Percentiles rank a stretch among this genome's conserved stretches.
phyloP scores from a whole-genome alignment of 2,888 invertebrate species.

The Oligia strigilis region DNA sequence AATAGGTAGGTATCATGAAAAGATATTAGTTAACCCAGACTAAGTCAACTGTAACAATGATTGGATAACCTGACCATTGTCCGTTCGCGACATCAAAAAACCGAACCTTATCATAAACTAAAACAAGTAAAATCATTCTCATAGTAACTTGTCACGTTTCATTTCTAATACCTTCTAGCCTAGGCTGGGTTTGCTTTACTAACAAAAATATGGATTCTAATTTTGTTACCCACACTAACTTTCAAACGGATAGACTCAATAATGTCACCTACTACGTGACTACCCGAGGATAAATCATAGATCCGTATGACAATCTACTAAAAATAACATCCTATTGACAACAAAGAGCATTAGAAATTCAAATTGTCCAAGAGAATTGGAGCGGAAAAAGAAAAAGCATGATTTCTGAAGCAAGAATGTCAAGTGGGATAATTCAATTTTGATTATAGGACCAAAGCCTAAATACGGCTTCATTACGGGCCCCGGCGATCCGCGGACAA shows the following conservation, averaged over 20 bases:
- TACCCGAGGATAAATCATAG: constrained; percentile 56
- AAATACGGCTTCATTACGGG: constrained; percentile 88
- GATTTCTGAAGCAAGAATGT: constrained; percentile 86
- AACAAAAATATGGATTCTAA: neutral
- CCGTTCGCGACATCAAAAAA: neutral
- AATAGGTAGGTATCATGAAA: constrained; percentile 43
- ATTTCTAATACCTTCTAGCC: neutral
- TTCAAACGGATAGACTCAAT: constrained; percentile 30
- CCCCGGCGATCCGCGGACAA: constrained; percentile 88
- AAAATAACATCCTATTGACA: constrained; percentile 59
- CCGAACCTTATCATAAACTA: neutral
- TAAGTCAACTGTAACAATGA: constrained; percentile 36
- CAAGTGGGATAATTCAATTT: constrained; percentile 90
- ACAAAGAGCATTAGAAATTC: constrained; percentile 82
- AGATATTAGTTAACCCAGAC: constrained; percentile 40
- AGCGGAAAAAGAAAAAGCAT: constrained; percentile 89
- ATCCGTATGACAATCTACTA: constrained; percentile 46
- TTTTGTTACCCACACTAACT: neutral
- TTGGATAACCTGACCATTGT: constrained; percentile 33
- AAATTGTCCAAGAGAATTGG: constrained; percentile 86
- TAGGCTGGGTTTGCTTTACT: neutral
- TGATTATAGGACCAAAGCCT: constrained; percentile 90
- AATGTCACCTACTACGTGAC: constrained; percentile 37
- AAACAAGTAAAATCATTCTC: constrained; percentile 4
- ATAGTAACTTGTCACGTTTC: neutral